Percentiles rank a stretch among this genome's conserved stretches.
Conservation (phyloP, 2,888 invertebrate genomes). For the Meteorus cinctellus region DNA sequence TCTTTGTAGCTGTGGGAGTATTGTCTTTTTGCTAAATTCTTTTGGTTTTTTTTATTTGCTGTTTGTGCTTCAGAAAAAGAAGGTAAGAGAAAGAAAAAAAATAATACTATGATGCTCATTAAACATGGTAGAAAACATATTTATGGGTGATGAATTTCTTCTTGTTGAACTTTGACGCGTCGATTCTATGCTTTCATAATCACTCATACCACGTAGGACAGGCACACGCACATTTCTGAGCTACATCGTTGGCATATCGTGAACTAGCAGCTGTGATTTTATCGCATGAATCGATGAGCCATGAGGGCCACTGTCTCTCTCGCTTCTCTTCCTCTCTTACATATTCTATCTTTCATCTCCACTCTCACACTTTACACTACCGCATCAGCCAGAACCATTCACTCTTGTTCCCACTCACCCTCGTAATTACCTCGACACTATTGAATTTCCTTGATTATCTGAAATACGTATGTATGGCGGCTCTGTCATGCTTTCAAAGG, state of each 20-base stretch:
- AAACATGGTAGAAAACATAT: too few species aligned
- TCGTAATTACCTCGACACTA: constrained; percentile 19
- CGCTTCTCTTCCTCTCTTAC: neutral
- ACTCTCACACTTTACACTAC: neutral
- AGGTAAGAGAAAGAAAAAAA: neutral
- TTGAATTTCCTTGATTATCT: constrained; percentile 32
- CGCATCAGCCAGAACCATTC: constrained; percentile 8
- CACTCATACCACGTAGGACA: neutral
- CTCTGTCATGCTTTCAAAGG: constrained; percentile 10
- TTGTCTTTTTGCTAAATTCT: neutral
- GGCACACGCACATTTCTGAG: neutral
- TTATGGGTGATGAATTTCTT: neutral
- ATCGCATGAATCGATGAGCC: neutral
- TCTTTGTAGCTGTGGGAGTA: neutral
- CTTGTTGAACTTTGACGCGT: neutral
- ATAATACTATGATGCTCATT: too few species aligned
- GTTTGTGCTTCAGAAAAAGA: neutral
- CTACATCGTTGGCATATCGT: constrained; percentile 13
- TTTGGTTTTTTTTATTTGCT: neutral
- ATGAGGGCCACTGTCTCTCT: neutral
- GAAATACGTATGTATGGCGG: constrained; percentile 16
- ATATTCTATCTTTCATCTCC: neutral
- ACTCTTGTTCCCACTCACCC: neutral
- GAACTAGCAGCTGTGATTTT: constrained; percentile 23
- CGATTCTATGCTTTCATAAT: neutral